These are phyloP conservation scores for Phymatocera aterrima DNA, from an alignment of 2,888 invertebrate species.

Conservation along the genomic window DNA sequence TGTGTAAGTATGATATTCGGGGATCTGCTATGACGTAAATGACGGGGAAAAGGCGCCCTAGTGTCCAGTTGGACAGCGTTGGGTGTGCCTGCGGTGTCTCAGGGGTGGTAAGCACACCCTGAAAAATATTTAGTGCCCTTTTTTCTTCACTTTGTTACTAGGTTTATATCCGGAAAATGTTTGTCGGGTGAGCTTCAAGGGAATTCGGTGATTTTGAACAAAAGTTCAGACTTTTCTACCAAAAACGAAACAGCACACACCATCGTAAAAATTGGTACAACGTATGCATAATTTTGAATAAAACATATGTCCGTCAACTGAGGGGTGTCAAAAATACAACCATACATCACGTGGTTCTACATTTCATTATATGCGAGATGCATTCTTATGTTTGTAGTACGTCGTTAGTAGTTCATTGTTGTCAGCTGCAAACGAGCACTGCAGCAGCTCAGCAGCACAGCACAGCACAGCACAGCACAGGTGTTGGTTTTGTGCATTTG, in stretches of 20 bases:
- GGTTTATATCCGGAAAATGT: not conserved
- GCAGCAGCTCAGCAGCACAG: too few relatives aligned
- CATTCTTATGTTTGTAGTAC: too few relatives aligned
- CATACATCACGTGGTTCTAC: not conserved
- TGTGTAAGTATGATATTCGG: not conserved
- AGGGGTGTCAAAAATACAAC: not conserved
- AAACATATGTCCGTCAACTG: too few relatives aligned
- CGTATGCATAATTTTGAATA: too few relatives aligned
- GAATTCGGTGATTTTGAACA: not conserved
- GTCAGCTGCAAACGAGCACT: not conserved
- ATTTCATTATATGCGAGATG: too few relatives aligned
- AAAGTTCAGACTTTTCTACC: not conserved
- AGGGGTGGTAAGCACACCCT: not conserved
- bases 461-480: too few relatives aligned
- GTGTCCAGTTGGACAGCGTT: not conserved
- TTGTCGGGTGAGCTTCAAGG: not conserved
- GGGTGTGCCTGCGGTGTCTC: not conserved
- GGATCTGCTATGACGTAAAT: not conserved
- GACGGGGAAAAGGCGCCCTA: not conserved
- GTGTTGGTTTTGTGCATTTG: not conserved
- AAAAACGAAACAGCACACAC: not conserved
- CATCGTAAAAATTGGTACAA: not conserved
- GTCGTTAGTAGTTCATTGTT: slow-evolving; percentile 23
- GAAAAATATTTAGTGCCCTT: not conserved
- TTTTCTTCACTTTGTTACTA: not conserved